Evolutionary conservation across 53 echinoderm and acorn worm species (phyloP).

Genomic region (Zoroaster sp.): DNA sequence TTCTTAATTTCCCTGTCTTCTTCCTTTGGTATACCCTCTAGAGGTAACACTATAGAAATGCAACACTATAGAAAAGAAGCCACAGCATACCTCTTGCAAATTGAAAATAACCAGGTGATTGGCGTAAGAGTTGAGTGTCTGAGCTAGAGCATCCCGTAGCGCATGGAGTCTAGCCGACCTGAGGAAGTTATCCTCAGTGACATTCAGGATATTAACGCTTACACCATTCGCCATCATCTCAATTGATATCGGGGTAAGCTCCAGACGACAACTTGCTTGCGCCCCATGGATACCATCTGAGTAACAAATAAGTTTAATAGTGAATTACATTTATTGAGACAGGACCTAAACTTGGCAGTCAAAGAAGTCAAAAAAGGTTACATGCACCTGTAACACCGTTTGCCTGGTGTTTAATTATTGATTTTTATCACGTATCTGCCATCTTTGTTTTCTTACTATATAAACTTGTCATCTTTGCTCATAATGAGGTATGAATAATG

Average conservation of each 20-base stretch:
- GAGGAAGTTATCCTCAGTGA: conserved; percentile 68
- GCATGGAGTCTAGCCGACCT: conserved; percentile 54
- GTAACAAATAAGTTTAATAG: neutral
- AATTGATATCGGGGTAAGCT: conserved; percentile 75
- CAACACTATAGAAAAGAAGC: too few species aligned
- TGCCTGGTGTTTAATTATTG: too few species aligned
- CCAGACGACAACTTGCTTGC: conserved; percentile 73
- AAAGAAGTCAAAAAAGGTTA: too few species aligned
- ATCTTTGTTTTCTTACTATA: neutral
- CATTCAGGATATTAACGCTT: conserved; percentile 60
- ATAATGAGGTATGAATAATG: too few species aligned
- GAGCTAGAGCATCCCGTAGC: conserved; percentile 67
- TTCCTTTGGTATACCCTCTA: too few species aligned
- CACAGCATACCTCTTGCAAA: conserved; percentile 64
- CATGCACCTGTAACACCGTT: too few species aligned
- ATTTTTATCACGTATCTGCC: neutral
- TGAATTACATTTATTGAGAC: neutral
- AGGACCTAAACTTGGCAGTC: neutral
- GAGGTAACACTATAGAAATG: too few species aligned
- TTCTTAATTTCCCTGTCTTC: too few species aligned
- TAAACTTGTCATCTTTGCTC: too few species aligned
- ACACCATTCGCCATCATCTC: conserved; percentile 78
- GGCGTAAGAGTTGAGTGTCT: conserved; percentile 62
- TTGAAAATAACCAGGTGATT: conserved; percentile 72
- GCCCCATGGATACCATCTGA: conserved; percentile 81